Base-by-base conservation (phyloP, 2,888 invertebrate genomes). In the Hecatera dysodea region DNA sequence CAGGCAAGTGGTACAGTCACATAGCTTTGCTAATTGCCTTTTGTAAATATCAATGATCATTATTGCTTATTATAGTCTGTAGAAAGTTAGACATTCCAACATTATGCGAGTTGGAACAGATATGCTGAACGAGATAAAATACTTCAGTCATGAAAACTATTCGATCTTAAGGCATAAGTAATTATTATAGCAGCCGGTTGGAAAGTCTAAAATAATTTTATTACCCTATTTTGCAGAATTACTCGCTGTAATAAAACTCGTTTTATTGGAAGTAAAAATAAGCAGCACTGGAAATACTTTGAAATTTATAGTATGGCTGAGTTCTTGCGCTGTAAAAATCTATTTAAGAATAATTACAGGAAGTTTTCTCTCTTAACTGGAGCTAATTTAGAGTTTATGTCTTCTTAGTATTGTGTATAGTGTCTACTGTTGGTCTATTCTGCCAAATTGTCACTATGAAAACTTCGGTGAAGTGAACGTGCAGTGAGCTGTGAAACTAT, bases 131-230 rank as follows among this genome's bases (percentile, higher is more conserved):
- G 2, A 53, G 78, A 77, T 78, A 63, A 67, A 73, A 73, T 62
- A 44, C 24, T 67, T 60, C 48, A 46, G 12, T 63, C 36, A 55
- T 66, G 53, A 67, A 65, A 62, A 63, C 7, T 62, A 50, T 22
- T 50, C n/a, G 33, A 52, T 63, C 27, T 39, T 57, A 72, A 62
- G 5, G 1, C 39, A 50, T 75, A n/a, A n/a, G n/a, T n/a, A 48
- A 76, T 33, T 61, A 9, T 62, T 19, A 46, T 36, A 29, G 55
- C 65, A 48, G 56, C 11, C n/a, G n/a, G 59, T 17, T 60, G 22
- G 59, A 52, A 79, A 78, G 29, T 55, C 59, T 59, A 63, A 78
- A 78, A 70, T 78, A 42, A 64, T 52, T 78, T 79, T 56, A 78
- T 70, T 70, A 48, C 66, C 19, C 61, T 33, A 56, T 73, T 79